A percentile compares a stretch with the other conserved stretches of the same genome.
phyloP scores from a whole-genome alignment of 2,113 vertebrate species.

The Myrmophylax atrothorax region DNA sequence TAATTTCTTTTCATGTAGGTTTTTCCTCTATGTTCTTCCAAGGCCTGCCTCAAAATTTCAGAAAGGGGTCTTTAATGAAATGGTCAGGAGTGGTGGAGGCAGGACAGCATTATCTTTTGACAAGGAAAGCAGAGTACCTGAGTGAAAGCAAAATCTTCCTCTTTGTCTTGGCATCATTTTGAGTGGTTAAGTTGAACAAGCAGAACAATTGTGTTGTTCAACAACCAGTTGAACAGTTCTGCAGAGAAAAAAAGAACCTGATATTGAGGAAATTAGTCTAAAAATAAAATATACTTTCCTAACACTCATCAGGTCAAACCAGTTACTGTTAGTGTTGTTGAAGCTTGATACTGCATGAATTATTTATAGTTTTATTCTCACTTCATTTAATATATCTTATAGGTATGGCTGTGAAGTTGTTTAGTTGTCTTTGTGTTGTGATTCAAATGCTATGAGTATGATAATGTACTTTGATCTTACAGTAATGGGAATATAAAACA shows the following conservation, averaged over 20 bases:
- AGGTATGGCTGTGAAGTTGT: background rate
- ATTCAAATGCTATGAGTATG: background rate
- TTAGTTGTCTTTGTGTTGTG: conserved; percentile 16
- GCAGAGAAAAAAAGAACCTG: background rate
- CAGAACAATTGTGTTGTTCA: background rate
- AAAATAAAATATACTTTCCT: background rate
- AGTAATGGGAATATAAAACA: conserved; percentile 27
- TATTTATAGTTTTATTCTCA: background rate
- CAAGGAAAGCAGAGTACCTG: background rate
- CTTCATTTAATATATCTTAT: background rate
- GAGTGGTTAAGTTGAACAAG: background rate
- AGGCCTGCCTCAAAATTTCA: background rate
- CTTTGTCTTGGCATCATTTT: background rate
- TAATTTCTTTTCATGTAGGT: background rate
- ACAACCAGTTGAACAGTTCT: background rate
- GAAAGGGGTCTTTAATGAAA: background rate
- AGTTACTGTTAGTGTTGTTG: background rate
- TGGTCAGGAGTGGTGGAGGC: background rate
- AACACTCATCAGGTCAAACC: background rate
- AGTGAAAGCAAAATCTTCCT: background rate
- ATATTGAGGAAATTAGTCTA: background rate
- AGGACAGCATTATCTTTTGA: background rate
- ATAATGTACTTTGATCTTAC: conserved; percentile 11
- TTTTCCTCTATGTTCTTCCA: background rate
- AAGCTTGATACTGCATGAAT: background rate